phyloP scores from a whole-genome alignment of 2,113 vertebrate genomes.

The Eidolon helvum region DNA sequence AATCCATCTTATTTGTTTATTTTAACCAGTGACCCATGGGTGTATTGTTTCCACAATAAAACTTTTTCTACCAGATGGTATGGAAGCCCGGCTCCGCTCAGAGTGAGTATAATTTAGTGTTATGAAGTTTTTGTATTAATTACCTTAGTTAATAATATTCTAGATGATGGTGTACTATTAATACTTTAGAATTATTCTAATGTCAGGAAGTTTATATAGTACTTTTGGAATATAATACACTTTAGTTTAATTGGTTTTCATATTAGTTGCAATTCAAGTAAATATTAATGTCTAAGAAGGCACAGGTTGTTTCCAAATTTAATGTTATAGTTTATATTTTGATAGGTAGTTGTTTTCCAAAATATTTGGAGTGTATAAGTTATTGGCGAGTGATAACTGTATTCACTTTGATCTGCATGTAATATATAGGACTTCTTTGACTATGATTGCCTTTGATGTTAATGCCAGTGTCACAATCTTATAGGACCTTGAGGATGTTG shows the following conservation, averaged over 20 bases:
- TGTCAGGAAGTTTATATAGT: neutral
- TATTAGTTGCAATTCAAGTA: slow-evolving; percentile 8
- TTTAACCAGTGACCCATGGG: slow-evolving; percentile 96
- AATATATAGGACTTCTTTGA: neutral
- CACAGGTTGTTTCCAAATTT: slow-evolving; percentile 36
- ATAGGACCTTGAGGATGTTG: neutral
- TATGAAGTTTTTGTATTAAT: slow-evolving; percentile 42
- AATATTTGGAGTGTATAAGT: slow-evolving; percentile 4
- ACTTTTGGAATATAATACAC: slow-evolving; percentile 16
- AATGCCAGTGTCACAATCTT: slow-evolving; percentile 11
- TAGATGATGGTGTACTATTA: neutral
- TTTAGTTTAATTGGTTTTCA: slow-evolving; percentile 42
- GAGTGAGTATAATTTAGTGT: slow-evolving; percentile 90
- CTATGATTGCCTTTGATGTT: slow-evolving; percentile 21
- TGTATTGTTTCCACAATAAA: slow-evolving; percentile 99
- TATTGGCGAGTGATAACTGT: neutral
- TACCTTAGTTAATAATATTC: slow-evolving; percentile 41
- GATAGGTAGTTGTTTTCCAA: neutral
- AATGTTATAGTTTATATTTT: slow-evolving; percentile 38
- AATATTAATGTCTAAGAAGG: neutral
- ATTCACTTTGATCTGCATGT: slow-evolving; percentile 25
- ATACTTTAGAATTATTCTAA: slow-evolving; percentile 39
- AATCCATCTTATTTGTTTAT: slow-evolving; percentile 72
- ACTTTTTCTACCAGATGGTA: slow-evolving; percentile 99
- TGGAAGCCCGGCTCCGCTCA: slow-evolving; percentile 96